phyloP scores from a whole-genome alignment of 2,113 vertebrate species.

The Psittacara wagleri region DNA sequence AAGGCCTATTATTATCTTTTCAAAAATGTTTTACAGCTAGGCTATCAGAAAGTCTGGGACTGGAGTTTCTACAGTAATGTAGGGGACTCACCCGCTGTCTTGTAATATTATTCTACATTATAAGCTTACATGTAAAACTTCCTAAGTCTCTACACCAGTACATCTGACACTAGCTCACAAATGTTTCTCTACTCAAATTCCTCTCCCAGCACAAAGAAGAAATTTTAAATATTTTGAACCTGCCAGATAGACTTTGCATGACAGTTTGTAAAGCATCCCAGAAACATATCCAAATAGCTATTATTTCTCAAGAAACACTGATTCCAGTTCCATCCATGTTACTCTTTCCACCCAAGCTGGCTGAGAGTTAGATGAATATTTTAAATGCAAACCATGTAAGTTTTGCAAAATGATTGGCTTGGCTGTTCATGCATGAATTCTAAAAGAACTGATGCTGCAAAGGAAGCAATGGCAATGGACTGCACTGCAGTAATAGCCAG shows the following conservation, averaged over 20 bases:
- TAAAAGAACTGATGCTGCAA: neutral
- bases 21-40: neutral
- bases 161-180: neutral
- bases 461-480: neutral
- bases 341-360: neutral
- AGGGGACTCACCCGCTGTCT: neutral
- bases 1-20: fast-evolving
- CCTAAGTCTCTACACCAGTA: neutral
- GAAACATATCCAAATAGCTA: neutral
- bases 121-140: neutral
- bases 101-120: neutral
- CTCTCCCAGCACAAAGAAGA: neutral
- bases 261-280: neutral
- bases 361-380: neutral
- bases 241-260: neutral
- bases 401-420: neutral
- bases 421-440: neutral
- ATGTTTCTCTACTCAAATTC: neutral
- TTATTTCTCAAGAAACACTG: neutral
- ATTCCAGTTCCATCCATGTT: neutral
- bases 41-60: neutral
- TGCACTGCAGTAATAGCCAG: neutral
- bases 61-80: neutral
- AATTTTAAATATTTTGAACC: neutral
- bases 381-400: neutral